phyloP scores from a whole-genome alignment of 1,140 invertebrate species.

The Trichonephila clavipes region DNA sequence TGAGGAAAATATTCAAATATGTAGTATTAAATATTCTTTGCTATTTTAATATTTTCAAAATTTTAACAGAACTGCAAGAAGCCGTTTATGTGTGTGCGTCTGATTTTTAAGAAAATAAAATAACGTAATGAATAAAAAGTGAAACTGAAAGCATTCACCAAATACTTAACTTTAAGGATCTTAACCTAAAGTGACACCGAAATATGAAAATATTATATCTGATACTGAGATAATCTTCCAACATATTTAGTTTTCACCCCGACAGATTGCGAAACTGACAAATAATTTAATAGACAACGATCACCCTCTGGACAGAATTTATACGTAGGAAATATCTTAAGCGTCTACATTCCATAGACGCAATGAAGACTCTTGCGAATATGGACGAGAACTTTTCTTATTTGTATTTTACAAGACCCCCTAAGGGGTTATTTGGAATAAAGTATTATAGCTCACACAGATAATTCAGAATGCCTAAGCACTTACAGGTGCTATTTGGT shows the following conservation, averaged over 20 bases:
- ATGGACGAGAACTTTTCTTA: background rate
- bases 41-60: background rate
- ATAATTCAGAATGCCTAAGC: background rate
- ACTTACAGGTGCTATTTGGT: background rate
- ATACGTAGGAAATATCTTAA: background rate
- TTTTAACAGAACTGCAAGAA: no score
- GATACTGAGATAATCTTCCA: background rate
- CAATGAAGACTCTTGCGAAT: background rate
- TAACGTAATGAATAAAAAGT: no score
- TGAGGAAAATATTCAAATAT: background rate
- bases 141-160: no score
- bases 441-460: background rate
- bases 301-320: background rate
- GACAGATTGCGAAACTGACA: background rate
- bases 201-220: no score
- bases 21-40: background rate
- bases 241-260: background rate
- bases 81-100: no score
- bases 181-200: no score
- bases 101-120: no score
- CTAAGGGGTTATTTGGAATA: background rate
- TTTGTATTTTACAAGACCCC: background rate
- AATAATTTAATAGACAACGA: background rate
- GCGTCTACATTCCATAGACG: background rate
- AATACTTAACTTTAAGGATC: no score